Percentiles rank a stretch among this genome's conserved stretches.
Evolutionary conservation across 2,888 invertebrate species (phyloP).

Genomic region (Drosophila diplacantha): DNA sequence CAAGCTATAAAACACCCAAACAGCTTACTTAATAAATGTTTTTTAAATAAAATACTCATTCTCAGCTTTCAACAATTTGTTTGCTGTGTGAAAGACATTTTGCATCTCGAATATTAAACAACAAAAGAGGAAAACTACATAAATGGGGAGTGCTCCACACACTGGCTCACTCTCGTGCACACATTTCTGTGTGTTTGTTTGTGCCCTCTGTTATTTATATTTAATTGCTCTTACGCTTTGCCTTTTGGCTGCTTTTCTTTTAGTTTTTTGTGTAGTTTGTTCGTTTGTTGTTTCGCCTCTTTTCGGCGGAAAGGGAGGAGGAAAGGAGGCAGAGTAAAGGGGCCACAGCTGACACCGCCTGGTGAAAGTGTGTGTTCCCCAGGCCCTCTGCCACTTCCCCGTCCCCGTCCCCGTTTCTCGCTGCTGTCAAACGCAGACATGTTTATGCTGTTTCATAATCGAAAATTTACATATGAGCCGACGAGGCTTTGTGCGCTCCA

Average conservation of each 20-base stretch:
- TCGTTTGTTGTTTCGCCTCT: conserved; percentile 44
- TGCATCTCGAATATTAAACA: conserved; percentile 17
- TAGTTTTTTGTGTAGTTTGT: conserved; percentile 44
- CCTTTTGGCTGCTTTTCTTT: conserved; percentile 43
- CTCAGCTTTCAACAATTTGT: neutral
- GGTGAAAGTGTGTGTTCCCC: conserved; percentile 61
- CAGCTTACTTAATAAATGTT: neutral
- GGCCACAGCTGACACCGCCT: conserved; percentile 59
- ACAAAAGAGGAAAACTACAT: conserved; percentile 15
- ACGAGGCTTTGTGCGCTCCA: conserved; percentile 8
- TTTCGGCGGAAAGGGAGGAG: conserved; percentile 21
- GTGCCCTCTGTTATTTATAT: conserved; percentile 25
- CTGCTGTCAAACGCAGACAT: conserved; percentile 42
- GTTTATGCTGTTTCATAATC: conserved; percentile 66
- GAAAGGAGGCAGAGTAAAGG: conserved; percentile 33
- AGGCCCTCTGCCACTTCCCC: neutral
- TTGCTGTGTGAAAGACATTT: conserved; percentile 16
- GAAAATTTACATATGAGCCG: conserved; percentile 52
- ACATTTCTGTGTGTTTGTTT: neutral
- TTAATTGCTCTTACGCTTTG: conserved; percentile 40
- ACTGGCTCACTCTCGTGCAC: neutral
- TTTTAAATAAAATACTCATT: too few species aligned
- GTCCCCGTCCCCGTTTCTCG: neutral
- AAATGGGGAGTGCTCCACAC: conserved; percentile 21
- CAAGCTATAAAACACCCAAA: too few species aligned